phyloP scores from a whole-genome alignment of 2,113 vertebrate genomes.

The Empidonax alnorum region DNA sequence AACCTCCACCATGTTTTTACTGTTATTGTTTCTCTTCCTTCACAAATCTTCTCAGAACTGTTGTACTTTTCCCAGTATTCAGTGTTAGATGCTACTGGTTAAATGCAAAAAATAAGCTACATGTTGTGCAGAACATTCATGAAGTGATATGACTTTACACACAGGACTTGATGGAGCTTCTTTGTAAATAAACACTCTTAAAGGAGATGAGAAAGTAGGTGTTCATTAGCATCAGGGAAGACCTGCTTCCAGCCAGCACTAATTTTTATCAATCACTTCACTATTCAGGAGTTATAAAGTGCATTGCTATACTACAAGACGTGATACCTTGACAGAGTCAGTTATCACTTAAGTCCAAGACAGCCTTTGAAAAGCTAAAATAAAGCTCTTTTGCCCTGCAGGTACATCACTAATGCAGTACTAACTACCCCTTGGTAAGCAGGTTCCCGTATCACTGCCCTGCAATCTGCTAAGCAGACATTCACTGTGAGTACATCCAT shows the following conservation, averaged over 20 bases:
- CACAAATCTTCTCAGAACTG: not conserved
- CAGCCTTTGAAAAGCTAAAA: slow-evolving; percentile 43
- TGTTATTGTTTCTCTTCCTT: not conserved
- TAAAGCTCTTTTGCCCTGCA: slow-evolving; percentile 7
- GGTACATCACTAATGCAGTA: slow-evolving; percentile 8
- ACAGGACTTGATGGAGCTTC: not conserved
- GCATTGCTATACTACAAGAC: not conserved
- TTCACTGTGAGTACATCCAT: slow-evolving; percentile 1
- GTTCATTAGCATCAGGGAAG: not conserved
- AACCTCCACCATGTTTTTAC: not conserved
- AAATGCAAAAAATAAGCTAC: not conserved
- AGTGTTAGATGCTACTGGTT: not conserved
- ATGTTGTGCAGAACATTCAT: not conserved
- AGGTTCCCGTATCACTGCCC: not conserved
- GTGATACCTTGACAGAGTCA: not conserved
- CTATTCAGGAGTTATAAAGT: not conserved
- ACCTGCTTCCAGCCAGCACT: not conserved
- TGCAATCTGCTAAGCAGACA: slow-evolving; percentile 15
- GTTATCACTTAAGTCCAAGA: slow-evolving; percentile 4
- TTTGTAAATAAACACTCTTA: not conserved
- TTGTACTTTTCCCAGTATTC: not conserved
- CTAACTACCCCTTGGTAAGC: slow-evolving; percentile 35
- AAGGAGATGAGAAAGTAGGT: not conserved
- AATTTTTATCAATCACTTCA: not conserved
- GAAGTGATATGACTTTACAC: not conserved